Base-by-base conservation (phyloP, 1,140 invertebrate genomes). In the Drosophila eugracilis region DNA sequence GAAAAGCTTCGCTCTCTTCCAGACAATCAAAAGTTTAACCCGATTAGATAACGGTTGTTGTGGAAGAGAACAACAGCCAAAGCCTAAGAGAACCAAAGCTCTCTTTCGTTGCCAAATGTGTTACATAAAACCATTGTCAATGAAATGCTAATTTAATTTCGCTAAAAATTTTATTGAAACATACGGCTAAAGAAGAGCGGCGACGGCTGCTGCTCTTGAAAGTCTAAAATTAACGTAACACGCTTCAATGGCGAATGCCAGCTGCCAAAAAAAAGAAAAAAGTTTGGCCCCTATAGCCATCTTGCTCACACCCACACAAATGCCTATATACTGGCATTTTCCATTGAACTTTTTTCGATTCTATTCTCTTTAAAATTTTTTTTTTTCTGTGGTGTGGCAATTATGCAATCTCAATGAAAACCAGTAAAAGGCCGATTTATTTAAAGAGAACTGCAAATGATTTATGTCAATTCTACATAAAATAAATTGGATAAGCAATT, bases 111-210 rank as follows among this genome's bases (percentile, higher is more conserved):
- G 41, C 26, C 67, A 41, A 48, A 36, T 53, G 42, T 52, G 72
- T 85, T 85, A 85, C 80, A 86, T 85, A 85, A 84, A 84, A 74
- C 50, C 41, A 26, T 65, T 30, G 57, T 74, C 41, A 73, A 83
- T 75, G 54, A 83, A 66, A 67, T 67, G 60, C 73, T 77, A 77
- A 81, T 77, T 83, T 53, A 81, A 80, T 80, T 77, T 81, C 48
- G 24, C 49, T 53, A 34, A 47, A 34, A 47, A 67, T 50, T 26
- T 22, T 49, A 44, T 21, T 19, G 34, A 62, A 45, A 59, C 44
- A 60, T 19, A 21, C 7, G 42, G 42, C 22, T 26, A 4, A 15
- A 4, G 22, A 26, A 45, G 22, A 45, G 49, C 39, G 15, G 67
- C 10, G 54, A n/a, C 9, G 7, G 1, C 28, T 12, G 36, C 39